A percentile compares a stretch with the other conserved stretches of the same genome.
Evolutionary conservation across 1,140 invertebrate genomes (phyloP).

Genomic region (Holcopasites calliopsidis): DNA sequence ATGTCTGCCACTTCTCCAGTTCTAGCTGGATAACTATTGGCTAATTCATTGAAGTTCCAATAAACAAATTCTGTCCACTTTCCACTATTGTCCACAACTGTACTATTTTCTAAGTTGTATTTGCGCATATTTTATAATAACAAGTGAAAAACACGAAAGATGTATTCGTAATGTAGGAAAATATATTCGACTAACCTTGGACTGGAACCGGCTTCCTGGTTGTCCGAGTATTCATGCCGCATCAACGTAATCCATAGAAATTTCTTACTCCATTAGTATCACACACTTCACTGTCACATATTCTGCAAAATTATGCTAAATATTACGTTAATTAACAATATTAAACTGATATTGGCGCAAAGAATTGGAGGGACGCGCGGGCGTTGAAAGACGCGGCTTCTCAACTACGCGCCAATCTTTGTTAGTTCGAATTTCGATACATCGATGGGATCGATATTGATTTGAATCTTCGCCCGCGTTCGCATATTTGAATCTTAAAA

Average conservation of each 20-base stretch:
- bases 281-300: neutral
- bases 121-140: too few species aligned
- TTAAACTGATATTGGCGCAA: neutral
- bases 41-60: neutral
- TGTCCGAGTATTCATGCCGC: neutral
- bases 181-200: neutral
- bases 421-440: slow-evolving; percentile 9
- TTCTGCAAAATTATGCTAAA: neutral
- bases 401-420: neutral
- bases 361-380: too few species aligned
- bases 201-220: neutral
- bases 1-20: neutral
- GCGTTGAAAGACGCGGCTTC: neutral
- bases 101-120: too few species aligned
- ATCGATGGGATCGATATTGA: neutral
- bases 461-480: neutral
- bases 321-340: neutral
- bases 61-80: neutral
- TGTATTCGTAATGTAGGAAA: too few species aligned
- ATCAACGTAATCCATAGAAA: neutral
- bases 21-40: neutral
- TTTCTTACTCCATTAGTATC: neutral
- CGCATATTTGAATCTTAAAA: neutral
- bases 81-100: neutral
- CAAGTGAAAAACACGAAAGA: too few species aligned